A percentile compares a stretch with the other conserved stretches of the same genome.
phyloP scores from a whole-genome alignment of 2,113 vertebrate species.

The Austrofundulus limnaeus region DNA sequence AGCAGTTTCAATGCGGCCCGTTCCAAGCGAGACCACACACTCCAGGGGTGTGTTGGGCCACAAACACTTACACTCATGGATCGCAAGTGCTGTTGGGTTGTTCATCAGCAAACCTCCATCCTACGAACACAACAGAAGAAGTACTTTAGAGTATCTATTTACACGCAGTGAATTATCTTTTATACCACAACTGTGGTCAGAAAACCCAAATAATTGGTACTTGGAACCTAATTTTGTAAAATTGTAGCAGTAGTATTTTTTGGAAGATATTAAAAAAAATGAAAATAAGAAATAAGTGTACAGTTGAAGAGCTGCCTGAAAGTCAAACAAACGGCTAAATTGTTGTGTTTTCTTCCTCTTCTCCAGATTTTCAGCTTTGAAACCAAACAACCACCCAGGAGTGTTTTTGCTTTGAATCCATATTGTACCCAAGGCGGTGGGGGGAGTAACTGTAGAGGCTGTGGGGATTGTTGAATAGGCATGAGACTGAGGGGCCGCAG shows the following conservation, averaged over 20 bases:
- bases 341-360: background rate
- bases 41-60: constrained; percentile 91
- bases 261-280: no score
- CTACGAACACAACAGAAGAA: constrained; percentile 68
- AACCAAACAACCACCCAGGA: constrained; percentile 56
- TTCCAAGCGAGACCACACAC: constrained; percentile 92
- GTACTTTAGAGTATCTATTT: constrained; percentile 18
- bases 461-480: constrained; percentile 72
- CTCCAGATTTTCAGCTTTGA: constrained; percentile 60
- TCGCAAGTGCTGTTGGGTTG: constrained; percentile 91
- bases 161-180: constrained; percentile 12
- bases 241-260: constrained; percentile 31
- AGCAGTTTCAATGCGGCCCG: constrained; percentile 84
- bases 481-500: constrained; percentile 66
- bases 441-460: constrained; percentile 50
- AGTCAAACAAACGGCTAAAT: constrained; percentile 36
- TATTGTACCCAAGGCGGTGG: constrained; percentile 56
- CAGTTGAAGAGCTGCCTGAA: constrained; percentile 17
- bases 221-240: constrained; percentile 10
- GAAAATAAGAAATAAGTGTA: constrained; percentile 29
- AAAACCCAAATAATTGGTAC: constrained; percentile 28
- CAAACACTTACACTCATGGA: constrained; percentile 92
- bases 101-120: constrained; percentile 96
- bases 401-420: constrained; percentile 61
- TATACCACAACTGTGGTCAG: constrained; percentile 17